Conservation (phyloP, 2,888 invertebrate species). For the Caenorhabditis japonica region DNA sequence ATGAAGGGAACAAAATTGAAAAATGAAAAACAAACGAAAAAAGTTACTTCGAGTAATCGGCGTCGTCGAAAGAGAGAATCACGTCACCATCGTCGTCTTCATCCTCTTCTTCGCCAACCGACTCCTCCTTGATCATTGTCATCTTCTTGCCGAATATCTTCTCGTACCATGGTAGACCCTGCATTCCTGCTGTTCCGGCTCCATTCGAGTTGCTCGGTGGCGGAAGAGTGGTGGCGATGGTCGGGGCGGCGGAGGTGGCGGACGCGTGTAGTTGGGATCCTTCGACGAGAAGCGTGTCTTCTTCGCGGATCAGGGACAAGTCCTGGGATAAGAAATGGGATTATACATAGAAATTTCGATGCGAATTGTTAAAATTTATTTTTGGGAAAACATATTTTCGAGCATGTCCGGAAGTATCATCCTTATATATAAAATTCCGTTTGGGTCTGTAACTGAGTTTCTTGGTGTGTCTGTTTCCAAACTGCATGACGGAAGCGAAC, state of each 20-base stretch:
- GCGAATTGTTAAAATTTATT: no score
- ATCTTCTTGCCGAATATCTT: conserved; percentile 54
- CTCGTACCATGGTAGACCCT: conserved; percentile 43
- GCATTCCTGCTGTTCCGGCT: conserved; percentile 5
- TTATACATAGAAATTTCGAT: no score
- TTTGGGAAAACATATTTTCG: no score
- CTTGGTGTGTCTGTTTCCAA: no score
- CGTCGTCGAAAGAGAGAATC: conserved; percentile 7
- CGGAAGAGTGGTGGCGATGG: background rate
- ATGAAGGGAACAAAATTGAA: conserved; percentile 20
- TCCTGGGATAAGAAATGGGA: conserved; percentile 27
- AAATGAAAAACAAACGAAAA: background rate
- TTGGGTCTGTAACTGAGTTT: no score
- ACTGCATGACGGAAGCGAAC: no score
- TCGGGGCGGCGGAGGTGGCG: background rate
- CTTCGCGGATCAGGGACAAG: conserved; percentile 49
- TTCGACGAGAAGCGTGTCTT: conserved; percentile 38
- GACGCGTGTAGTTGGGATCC: conserved; percentile 25
- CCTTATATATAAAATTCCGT: no score
- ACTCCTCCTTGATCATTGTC: conserved; percentile 52
- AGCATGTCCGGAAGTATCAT: no score
- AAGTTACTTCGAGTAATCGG: conserved; percentile 1
- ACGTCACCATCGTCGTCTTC: background rate
- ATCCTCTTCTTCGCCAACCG: conserved; percentile 18
- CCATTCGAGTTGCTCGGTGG: conserved; percentile 2